Conservation (phyloP, 2,888 invertebrate genomes). For the Brenthis ino region DNA sequence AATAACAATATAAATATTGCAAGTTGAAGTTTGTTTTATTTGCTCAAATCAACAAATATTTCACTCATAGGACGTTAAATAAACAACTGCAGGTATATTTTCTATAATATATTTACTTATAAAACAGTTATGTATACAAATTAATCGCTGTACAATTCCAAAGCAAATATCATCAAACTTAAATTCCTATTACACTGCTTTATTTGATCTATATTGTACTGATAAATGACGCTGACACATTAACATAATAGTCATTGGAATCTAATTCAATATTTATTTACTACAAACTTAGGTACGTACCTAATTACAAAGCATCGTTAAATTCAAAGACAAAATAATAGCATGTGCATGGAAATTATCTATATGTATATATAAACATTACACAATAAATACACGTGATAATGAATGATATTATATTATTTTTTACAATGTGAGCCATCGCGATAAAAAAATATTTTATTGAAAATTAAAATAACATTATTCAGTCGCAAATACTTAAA, state of each 20-base stretch:
- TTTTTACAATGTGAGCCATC: conserved; percentile 19
- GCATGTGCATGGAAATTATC: conserved; percentile 15
- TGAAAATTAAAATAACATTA: conserved; percentile 43
- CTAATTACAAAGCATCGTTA: conserved; percentile 31
- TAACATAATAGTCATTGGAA: conserved; percentile 40
- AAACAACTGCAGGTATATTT: conserved; percentile 31
- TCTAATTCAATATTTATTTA: conserved; percentile 31
- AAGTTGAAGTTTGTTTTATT: conserved; percentile 11
- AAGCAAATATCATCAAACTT: conserved; percentile 59
- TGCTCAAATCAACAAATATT: not conserved
- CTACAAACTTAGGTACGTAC: conserved; percentile 13
- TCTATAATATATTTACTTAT: conserved; percentile 53
- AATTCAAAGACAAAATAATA: conserved; percentile 16
- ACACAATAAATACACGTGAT: conserved; percentile 22
- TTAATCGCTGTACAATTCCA: conserved; percentile 70
- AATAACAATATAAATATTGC: conserved; percentile 20
- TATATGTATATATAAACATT: conserved; percentile 3
- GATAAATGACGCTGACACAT: conserved; percentile 20
- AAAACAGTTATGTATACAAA: conserved; percentile 75
- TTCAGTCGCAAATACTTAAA: conserved; percentile 45
- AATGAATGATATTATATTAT: conserved; percentile 21
- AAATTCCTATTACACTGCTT: conserved; percentile 38
- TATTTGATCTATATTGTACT: conserved; percentile 33
- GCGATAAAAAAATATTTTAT: conserved; percentile 28
- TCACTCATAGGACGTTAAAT: not conserved